Conservation (phyloP, 2,797 vertebrate genomes). For the Huso huso region DNA sequence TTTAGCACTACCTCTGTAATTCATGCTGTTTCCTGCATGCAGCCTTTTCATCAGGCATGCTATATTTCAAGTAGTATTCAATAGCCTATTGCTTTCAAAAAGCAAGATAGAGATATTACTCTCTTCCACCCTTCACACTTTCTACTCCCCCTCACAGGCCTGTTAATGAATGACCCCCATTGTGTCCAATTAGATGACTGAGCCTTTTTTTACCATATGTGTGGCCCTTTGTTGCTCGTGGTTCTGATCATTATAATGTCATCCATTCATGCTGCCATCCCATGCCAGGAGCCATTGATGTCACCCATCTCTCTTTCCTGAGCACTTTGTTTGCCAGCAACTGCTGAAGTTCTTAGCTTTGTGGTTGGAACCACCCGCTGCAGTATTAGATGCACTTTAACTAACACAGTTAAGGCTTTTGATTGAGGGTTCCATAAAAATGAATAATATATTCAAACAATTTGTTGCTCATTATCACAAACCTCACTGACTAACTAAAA, state of each 20-base stretch:
- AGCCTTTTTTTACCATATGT: constrained; percentile 24
- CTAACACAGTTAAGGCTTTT: constrained; percentile 30
- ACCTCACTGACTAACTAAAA: too few relatives aligned
- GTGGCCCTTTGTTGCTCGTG: constrained; percentile 33
- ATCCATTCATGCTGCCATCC: constrained; percentile 42
- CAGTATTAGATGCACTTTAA: background rate
- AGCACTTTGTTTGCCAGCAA: background rate
- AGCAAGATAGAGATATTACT: constrained; percentile 17
- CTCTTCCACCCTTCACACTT: constrained; percentile 17
- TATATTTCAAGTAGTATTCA: background rate
- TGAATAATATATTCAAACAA: constrained; percentile 39
- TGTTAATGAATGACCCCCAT: constrained; percentile 30
- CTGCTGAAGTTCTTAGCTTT: constrained; percentile 12
- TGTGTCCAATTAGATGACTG: constrained; percentile 29
- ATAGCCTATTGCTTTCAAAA: constrained; percentile 19
- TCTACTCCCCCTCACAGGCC: constrained; percentile 18
- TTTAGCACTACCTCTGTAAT: too few relatives aligned
- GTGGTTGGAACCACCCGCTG: constrained; percentile 8
- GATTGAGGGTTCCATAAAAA: constrained; percentile 32
- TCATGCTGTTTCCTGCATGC: background rate
- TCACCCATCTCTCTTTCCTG: constrained; percentile 14
- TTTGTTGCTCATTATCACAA: constrained; percentile 50
- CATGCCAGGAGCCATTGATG: constrained; percentile 29
- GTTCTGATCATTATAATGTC: constrained; percentile 45
- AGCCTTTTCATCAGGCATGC: constrained; percentile 9